Evolutionary conservation across 2,113 vertebrate genomes (phyloP).

Genomic region (Chaetodon auriga): DNA sequence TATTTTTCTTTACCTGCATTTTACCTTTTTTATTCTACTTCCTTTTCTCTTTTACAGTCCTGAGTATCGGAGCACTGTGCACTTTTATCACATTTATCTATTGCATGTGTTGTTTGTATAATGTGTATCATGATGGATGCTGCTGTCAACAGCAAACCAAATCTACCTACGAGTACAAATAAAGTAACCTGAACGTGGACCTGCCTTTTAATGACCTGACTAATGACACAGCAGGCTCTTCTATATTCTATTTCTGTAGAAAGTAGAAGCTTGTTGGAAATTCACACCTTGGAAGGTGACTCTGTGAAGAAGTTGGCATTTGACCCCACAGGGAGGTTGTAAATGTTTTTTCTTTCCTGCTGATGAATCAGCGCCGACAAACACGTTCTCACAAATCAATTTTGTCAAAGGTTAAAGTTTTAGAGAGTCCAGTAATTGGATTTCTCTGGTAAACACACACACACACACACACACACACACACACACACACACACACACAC

Average conservation of each 20-base stretch:
- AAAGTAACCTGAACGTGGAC: no score
- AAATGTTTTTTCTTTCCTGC: not conserved
- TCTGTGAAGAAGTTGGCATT: not conserved
- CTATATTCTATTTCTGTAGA: not conserved
- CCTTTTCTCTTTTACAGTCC: no score
- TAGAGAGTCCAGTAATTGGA: slow-evolving; percentile 24
- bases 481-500: no score
- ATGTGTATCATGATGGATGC: no score
- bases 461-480: no score
- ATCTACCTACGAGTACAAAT: no score
- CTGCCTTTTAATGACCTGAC: slow-evolving; percentile 28
- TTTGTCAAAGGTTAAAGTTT: slow-evolving; percentile 20
- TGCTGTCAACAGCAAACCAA: no score
- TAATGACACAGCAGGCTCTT: not conserved
- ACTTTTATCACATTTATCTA: no score
- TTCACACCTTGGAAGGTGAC: not conserved
- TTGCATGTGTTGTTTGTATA: no score
- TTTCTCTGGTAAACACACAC: slow-evolving; percentile 17
- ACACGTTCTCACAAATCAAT: not conserved
- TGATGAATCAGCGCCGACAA: not conserved
- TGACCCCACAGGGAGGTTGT: not conserved
- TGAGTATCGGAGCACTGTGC: no score
- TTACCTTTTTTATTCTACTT: no score
- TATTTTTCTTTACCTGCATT: no score
- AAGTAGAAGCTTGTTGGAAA: not conserved